Base-by-base conservation (phyloP, 2,113 vertebrate species). In the Aphyosemion australe region DNA sequence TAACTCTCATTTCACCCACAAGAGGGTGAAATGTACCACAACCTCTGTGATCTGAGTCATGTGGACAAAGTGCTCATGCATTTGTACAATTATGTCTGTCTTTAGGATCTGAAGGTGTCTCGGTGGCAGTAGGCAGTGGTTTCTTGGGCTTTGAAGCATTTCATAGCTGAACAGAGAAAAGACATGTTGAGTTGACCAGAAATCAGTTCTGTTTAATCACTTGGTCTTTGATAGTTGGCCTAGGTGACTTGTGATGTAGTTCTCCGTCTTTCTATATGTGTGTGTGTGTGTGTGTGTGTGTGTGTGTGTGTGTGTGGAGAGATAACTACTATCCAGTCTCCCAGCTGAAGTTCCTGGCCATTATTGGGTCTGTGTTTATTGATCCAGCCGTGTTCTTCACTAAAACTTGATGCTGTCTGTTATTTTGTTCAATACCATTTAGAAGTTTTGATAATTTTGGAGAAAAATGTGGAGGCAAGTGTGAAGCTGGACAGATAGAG, bases 321-420 rank as follows among this genome's bases (percentile, higher is more conserved):
- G 52, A 21, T 43, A 58, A 58, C 56, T 15, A 59, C 18, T 20
- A 59, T 15, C 41, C 41, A n/a, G n/a, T n/a, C n/a, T n/a, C n/a
- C n/a, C 41, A 20, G 39, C 41, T 10, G 19, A 45, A 8, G 56
- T 9, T 43, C 14, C 9, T 58, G 39, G 39, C 14, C 41, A 16
- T 43, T 26, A 58, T 39, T 45, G 53, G 11, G 12, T 31, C 6
- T 2, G 55, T 15, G 39, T 15, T 20, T 21, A 58, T 58, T 56
- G 53, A 56, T 56, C 53, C 34, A 41, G 18, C 34, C 13, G 32
- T 55, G 53, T 37, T 55, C 53, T 18, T 39, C 53, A 39, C 53
- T 37, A 10, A 10, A 39, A 13, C 20, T 12, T n/a, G 32, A 55
- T 14, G 37, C 18, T 5, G 13, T 34, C 34, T 15, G n/a, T 41